phyloP scores from a whole-genome alignment of 2,797 vertebrate species.

The Paramormyrops hopkinsi region DNA sequence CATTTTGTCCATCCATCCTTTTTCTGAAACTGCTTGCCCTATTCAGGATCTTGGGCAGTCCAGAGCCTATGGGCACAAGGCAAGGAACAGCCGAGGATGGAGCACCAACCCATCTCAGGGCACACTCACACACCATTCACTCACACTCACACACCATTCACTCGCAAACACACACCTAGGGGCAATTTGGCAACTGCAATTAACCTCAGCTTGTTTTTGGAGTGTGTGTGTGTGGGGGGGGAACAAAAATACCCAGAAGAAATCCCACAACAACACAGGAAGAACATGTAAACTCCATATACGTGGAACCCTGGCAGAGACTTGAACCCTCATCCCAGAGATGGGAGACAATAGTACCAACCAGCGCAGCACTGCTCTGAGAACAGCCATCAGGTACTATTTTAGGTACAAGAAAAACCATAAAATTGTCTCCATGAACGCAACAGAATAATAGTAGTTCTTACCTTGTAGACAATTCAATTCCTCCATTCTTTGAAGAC shows the following conservation, averaged over 20 bases:
- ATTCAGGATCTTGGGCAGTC: neutral
- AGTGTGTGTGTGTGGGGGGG: neutral
- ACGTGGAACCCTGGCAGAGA: neutral
- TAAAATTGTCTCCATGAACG: neutral
- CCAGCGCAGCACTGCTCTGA: neutral
- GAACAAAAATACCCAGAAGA: neutral
- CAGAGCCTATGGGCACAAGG: neutral
- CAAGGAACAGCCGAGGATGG: neutral
- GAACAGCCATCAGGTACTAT: neutral
- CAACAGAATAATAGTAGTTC: conserved; percentile 24
- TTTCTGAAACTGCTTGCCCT: neutral
- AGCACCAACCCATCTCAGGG: neutral
- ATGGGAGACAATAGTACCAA: neutral
- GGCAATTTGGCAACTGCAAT: neutral
- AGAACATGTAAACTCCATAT: neutral
- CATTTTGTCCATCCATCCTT: neutral
- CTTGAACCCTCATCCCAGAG: neutral
- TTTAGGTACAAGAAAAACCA: neutral
- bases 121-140: too few relatives aligned
- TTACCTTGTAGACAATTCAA: conserved; percentile 41
- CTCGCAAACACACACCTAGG: neutral
- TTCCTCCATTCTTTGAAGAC: conserved; percentile 23
- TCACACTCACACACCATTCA: too few relatives aligned
- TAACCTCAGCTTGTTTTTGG: neutral
- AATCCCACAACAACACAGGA: neutral